Percentiles rank a stretch among this genome's conserved stretches.
Evolutionary conservation across 2,113 vertebrate species (phyloP).

Genomic region (Leucoraja erinaceus): DNA sequence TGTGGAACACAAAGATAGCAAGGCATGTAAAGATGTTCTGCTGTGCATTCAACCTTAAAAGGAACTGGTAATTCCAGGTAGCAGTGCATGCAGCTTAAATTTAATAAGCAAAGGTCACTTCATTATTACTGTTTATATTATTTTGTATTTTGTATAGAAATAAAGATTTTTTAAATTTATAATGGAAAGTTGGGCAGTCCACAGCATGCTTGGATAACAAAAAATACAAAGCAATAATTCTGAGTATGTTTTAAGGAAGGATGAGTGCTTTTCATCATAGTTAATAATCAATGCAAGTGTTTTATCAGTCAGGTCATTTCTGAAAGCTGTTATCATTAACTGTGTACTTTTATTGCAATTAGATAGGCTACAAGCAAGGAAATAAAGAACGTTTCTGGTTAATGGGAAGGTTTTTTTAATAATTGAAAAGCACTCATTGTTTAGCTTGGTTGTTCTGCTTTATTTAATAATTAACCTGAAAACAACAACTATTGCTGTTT

Average conservation of each 20-base stretch:
- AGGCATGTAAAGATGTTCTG: slow-evolving; percentile 15
- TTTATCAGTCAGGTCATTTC: background rate
- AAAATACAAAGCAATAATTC: background rate
- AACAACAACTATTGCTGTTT: background rate
- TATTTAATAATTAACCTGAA: background rate
- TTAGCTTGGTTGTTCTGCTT: background rate
- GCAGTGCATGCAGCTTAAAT: background rate
- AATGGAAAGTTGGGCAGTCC: background rate
- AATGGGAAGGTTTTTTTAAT: slow-evolving; percentile 2
- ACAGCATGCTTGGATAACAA: background rate
- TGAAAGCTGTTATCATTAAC: background rate
- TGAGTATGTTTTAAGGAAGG: background rate
- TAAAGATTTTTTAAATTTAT: background rate
- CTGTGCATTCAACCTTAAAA: slow-evolving; percentile 3
- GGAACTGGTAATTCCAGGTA: background rate
- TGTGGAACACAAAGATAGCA: slow-evolving; percentile 23
- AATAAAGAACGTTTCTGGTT: background rate
- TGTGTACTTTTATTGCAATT: background rate
- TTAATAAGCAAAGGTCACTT: slow-evolving; percentile 9
- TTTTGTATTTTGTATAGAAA: background rate
- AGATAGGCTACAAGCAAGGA: background rate
- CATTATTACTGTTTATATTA: background rate
- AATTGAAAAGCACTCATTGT: background rate
- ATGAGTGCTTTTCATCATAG: background rate
- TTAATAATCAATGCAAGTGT: background rate